Evolutionary conservation across 2,888 invertebrate genomes (phyloP).

Genomic region (Tipula unca): DNA sequence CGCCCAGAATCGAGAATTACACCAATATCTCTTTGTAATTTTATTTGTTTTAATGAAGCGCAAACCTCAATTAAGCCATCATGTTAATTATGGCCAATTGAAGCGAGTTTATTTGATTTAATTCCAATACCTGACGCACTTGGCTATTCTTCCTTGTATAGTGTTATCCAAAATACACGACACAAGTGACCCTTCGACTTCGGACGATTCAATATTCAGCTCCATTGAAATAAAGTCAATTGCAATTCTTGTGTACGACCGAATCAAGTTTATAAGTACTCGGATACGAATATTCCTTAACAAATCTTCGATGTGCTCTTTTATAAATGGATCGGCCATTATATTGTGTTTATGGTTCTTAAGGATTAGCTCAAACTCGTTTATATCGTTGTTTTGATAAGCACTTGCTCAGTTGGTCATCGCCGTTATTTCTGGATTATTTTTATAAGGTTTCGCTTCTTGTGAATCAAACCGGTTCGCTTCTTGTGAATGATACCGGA

Average conservation of each 20-base stretch:
- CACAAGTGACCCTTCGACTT: conserved; percentile 93
- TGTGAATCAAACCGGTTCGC: conserved; percentile 99
- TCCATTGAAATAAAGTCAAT: conserved; percentile 96
- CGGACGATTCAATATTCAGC: conserved; percentile 83
- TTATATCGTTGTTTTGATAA: conserved; percentile 97
- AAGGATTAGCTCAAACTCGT: conserved; percentile 93
- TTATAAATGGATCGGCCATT: conserved; percentile 98
- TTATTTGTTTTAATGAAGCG: not conserved
- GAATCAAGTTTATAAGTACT: conserved; percentile 93
- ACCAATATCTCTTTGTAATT: too few relatives aligned
- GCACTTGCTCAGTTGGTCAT: conserved; percentile 98
- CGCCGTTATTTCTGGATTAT: conserved; percentile 96
- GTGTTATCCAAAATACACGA: conserved; percentile 96
- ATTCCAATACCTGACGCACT: conserved; percentile 86
- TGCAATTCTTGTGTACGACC: conserved; percentile 95
- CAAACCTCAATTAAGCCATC: conserved; percentile 58
- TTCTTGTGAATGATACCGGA: too few relatives aligned
- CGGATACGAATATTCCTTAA: conserved; percentile 93
- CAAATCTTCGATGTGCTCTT: conserved; percentile 97
- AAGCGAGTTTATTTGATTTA: conserved; percentile 79
- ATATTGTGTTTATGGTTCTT: conserved; percentile 90
- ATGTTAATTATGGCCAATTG: conserved; percentile 88
- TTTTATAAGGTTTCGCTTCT: conserved; percentile 99
- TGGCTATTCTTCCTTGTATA: conserved; percentile 82
- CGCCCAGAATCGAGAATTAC: too few relatives aligned